These are phyloP conservation scores for Caiman crocodilus DNA, from an alignment of 2,797 vertebrate species.

Conservation along the genomic window DNA sequence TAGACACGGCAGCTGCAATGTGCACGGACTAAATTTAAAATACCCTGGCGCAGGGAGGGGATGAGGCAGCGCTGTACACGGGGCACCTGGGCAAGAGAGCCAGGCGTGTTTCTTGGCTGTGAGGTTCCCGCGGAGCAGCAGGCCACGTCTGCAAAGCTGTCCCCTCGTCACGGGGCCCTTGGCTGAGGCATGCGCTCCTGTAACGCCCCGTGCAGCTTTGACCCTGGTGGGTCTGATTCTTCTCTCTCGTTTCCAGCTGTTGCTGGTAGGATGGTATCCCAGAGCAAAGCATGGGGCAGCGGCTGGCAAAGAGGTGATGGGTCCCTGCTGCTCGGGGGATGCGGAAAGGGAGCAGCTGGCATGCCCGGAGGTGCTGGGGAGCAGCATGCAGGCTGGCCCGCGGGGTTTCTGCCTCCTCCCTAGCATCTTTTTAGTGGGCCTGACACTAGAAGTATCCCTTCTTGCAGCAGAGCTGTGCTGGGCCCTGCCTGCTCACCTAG, in stretches of 20 bases:
- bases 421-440: neutral
- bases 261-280: neutral
- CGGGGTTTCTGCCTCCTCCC: neutral
- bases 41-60: no score
- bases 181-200: neutral
- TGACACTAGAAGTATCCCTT: no score
- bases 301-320: neutral
- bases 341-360: neutral
- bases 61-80: no score
- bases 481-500: no score
- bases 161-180: neutral
- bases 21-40: no score
- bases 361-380: neutral
- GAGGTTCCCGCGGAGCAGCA: no score
- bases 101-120: no score
- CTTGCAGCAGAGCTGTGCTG: no score
- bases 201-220: neutral
- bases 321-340: neutral
- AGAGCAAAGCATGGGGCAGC: neutral
- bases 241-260: neutral
- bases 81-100: no score
- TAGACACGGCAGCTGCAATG: neutral
- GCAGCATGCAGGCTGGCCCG: no score
- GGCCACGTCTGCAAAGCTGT: no score
- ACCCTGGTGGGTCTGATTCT: neutral